These are phyloP conservation scores for Spheniscus mendiculus DNA, from an alignment of 2,113 vertebrate genomes.

Conservation along the genomic window DNA sequence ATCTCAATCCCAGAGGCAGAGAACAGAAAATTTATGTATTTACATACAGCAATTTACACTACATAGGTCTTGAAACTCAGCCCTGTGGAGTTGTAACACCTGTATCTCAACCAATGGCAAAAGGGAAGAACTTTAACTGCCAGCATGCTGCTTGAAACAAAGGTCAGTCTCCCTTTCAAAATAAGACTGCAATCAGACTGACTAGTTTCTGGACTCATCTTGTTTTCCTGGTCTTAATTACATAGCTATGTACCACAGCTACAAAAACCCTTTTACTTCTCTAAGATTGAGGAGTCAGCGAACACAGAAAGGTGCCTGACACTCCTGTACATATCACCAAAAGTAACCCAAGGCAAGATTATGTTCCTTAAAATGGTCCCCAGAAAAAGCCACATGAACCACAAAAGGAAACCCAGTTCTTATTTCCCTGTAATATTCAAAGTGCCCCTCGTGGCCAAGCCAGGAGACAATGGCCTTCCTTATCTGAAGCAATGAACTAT, in stretches of 20 bases:
- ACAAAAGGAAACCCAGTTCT: neutral
- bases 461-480: neutral
- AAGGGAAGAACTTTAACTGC: neutral
- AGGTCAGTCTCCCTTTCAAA: neutral
- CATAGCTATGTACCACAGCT: neutral
- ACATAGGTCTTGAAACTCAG: neutral
- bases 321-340: neutral
- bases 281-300: fast-evolving
- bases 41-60: neutral
- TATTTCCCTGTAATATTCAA: neutral
- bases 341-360: neutral
- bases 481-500: neutral
- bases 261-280: neutral
- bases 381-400: neutral
- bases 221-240: neutral
- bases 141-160: neutral
- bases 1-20: neutral
- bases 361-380: neutral
- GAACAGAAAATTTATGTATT: neutral
- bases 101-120: neutral
- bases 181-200: neutral
- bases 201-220: neutral
- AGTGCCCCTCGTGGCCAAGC: neutral
- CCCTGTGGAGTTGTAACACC: neutral
- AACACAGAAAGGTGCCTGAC: neutral